Conservation (phyloP, 2,797 vertebrate genomes). For the Vireo griseus region DNA sequence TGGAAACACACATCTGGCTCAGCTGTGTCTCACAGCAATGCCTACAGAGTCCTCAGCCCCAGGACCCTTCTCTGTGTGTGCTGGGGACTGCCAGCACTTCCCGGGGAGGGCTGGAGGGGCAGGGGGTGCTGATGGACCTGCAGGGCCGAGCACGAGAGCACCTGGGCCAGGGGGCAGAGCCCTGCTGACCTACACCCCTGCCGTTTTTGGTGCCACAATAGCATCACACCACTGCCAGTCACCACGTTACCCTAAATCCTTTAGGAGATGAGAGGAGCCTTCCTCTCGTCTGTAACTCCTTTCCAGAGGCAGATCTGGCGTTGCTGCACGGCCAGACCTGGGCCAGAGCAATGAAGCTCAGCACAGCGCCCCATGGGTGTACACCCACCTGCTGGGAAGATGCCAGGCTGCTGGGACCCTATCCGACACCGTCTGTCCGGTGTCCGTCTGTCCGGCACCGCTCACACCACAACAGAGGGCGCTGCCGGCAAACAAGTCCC, state of each 20-base stretch:
- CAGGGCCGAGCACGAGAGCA: rapidly evolving
- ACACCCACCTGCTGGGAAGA: neutral
- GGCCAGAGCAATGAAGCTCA: neutral
- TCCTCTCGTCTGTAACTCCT: rapidly evolving
- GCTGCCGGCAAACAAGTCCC: neutral
- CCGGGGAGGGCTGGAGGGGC: neutral
- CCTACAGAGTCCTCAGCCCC: neutral
- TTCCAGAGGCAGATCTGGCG: neutral
- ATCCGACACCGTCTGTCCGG: rapidly evolving
- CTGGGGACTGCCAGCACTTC: neutral
- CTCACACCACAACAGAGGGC: neutral
- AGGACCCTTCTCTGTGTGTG: rapidly evolving
- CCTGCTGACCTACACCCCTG: rapidly evolving
- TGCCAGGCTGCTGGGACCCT: neutral
- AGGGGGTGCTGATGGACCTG: neutral
- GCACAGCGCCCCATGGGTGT: neutral
- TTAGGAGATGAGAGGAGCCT: neutral
- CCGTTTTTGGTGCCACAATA: rapidly evolving
- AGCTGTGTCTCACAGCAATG: rapidly evolving
- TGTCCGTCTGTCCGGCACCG: neutral
- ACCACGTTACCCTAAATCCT: neutral
- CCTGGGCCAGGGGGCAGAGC: neutral
- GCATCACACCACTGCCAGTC: neutral
- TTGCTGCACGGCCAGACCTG: rapidly evolving
- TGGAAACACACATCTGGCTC: rapidly evolving